Evolutionary conservation across 1,140 invertebrate species (phyloP), one percentile per base, ranked within the genome.

Genomic region (Pseudomyrmex gracilis): DNA sequence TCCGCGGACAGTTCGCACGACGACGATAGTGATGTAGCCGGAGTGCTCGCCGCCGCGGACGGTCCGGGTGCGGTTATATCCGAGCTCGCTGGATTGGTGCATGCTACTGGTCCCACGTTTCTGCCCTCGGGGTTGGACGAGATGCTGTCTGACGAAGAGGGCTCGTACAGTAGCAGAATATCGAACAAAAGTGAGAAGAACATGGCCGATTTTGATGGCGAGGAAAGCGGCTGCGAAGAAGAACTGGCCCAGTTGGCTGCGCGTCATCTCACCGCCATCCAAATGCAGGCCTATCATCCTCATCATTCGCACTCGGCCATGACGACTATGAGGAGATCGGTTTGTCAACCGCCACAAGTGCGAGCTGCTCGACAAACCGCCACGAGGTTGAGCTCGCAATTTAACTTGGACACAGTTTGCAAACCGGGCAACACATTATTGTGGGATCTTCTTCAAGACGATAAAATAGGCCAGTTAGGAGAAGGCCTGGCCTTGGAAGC

Each of bases 141-240:
- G 84, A 95, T 97, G 85, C 90, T 97, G 5, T 96, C 96, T 61
- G 97, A 97, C 77, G 97, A 97, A 90, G 96, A 96, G 83, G 97
- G 97, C 1, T 97, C 96, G 83, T 97, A 97, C 90, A 98, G 98
- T 57, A 98, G 98, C 22, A 95, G 97, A 20, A 96, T 98, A 93
- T 98, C 97, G 58, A 98, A 97, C 78, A 98, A 98, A 94, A 98
- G 98, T n/a, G 98, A 98, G 87, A 98, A 98, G 85, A 98, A 98
- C 93, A 97, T 99, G 96, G 98, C 98, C 0, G 98, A 99, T 93
- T 98, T 99, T 91, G 98, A 99, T 87, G 98, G 98, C 34, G 98
- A 99, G 91, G 97, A 98, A 88, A 98, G 97, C 51, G 97, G 96
- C 24, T 97, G 97, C 93, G 97, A 98, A 91, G 98, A 98, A 87